phyloP scores from a whole-genome alignment of 2,797 vertebrate genomes.

The Anniella stebbinsi region DNA sequence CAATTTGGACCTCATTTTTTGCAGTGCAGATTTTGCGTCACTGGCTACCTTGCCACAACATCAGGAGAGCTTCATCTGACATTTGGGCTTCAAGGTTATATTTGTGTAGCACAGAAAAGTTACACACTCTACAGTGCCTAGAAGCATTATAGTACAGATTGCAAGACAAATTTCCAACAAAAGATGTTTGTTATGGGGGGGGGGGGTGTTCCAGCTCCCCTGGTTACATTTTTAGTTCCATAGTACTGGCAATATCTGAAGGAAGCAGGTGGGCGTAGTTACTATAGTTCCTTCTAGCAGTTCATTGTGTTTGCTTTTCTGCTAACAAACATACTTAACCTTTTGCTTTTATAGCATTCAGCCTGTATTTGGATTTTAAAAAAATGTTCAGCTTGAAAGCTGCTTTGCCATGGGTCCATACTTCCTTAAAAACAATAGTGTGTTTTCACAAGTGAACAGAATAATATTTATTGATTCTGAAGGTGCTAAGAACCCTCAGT shows the following conservation, averaged over 20 bases:
- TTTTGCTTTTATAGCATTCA: constrained; percentile 25
- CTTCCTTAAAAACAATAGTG: not conserved
- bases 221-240: constrained; percentile 16
- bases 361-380: constrained; percentile 19
- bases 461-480: not conserved
- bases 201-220: not conserved
- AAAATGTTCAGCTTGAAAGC: not conserved
- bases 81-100: not conserved
- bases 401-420: constrained; percentile 22
- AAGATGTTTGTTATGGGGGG: fast-evolving
- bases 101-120: not conserved
- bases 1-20: not conserved
- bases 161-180: not conserved
- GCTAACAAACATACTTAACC: constrained; percentile 17
- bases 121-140: not conserved
- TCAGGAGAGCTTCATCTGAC: not conserved
- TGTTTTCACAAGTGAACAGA: not conserved
- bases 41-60: not conserved
- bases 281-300: constrained; percentile 14
- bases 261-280: constrained; percentile 43
- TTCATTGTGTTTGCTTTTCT: constrained; percentile 38
- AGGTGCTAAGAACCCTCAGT: fast-evolving
- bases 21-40: not conserved
- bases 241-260: constrained; percentile 26
- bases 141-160: constrained; percentile 1